Evolutionary conservation across 2,113 vertebrate species (phyloP).

Genomic region (Antechinus stuartii): DNA sequence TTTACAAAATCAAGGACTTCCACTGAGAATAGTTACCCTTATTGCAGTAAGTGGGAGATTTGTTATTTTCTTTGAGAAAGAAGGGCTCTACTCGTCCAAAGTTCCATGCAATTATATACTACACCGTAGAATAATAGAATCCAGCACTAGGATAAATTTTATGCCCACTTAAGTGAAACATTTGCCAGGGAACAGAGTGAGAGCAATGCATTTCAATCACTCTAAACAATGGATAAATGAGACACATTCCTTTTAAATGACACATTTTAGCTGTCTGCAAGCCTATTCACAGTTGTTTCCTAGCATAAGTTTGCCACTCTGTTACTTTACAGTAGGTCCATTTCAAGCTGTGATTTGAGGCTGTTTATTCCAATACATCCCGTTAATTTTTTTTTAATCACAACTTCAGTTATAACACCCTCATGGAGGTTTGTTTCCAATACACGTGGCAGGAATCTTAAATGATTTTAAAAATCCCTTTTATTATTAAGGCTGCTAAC

Average conservation of each 20-base stretch:
- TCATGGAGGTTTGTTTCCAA: neutral
- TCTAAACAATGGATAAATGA: constrained; percentile 74
- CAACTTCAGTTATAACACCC: neutral
- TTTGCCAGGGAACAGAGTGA: constrained; percentile 73
- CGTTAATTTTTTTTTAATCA: constrained; percentile 16
- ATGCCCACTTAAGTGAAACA: constrained; percentile 77
- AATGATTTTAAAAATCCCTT: neutral
- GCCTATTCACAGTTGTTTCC: constrained; percentile 58
- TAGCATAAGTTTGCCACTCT: constrained; percentile 59
- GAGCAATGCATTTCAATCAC: constrained; percentile 74
- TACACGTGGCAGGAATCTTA: neutral
- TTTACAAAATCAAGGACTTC: constrained; percentile 73
- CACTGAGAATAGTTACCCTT: constrained; percentile 69
- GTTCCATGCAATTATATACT: constrained; percentile 69
- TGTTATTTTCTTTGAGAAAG: constrained; percentile 70
- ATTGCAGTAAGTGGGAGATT: constrained; percentile 71
- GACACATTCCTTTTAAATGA: constrained; percentile 73
- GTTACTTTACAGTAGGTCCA: constrained; percentile 53
- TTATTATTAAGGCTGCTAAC: neutral
- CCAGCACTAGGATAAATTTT: constrained; percentile 71
- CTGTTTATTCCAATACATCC: constrained; percentile 67
- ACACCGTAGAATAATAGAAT: constrained; percentile 68
- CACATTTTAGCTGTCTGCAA: constrained; percentile 71
- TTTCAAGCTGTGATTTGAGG: constrained; percentile 74
- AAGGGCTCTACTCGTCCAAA: constrained; percentile 62